Evolutionary conservation across 1,140 invertebrate species (phyloP).

Genomic region (Lerema accius): DNA sequence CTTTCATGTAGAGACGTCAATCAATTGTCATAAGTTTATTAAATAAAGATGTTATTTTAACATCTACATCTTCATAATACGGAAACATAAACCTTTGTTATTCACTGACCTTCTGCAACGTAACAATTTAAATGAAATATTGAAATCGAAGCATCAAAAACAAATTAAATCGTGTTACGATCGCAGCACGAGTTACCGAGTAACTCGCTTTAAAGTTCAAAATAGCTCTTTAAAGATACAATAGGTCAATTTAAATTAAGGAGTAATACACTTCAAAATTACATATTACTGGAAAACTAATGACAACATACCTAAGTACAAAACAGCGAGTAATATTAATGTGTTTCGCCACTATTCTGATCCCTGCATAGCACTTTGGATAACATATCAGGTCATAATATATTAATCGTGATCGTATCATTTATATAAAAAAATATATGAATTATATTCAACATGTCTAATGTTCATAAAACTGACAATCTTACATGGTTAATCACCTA

Average conservation of each 20-base stretch:
- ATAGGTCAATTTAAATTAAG: slow-evolving; percentile 26
- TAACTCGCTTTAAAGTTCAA: slow-evolving; percentile 1
- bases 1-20: no score
- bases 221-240: slow-evolving; percentile 7
- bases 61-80: no score
- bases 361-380: neutral
- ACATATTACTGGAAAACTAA: slow-evolving; percentile 9
- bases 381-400: neutral
- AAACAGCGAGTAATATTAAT: slow-evolving; percentile 4
- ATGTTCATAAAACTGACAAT: no score
- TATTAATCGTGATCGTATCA: neutral
- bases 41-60: no score
- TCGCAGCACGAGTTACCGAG: neutral
- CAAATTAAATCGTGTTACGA: slow-evolving; percentile 8
- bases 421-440: neutral
- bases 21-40: no score
- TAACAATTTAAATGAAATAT: neutral
- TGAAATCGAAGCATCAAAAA: slow-evolving; percentile 1
- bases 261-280: slow-evolving; percentile 12
- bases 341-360: neutral
- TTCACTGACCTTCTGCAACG: no score
- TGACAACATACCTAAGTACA: neutral
- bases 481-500: no score
- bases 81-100: no score
- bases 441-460: neutral